phyloP scores from a whole-genome alignment of 2,888 invertebrate genomes.

The Pterobdella sp. region DNA sequence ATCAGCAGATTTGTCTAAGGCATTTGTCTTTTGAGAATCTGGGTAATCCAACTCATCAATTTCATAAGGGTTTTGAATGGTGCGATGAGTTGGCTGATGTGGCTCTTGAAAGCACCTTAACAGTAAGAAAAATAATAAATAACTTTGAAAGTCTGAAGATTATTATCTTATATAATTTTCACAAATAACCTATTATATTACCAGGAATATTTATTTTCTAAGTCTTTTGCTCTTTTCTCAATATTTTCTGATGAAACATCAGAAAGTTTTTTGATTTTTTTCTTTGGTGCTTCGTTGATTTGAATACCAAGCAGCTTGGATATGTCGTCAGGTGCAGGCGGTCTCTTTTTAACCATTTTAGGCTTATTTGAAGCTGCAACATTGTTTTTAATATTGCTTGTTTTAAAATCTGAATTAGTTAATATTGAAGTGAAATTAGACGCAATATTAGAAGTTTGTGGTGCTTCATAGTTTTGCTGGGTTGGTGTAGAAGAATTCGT shows the following conservation, averaged over 20 bases:
- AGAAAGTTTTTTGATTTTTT: slow-evolving; percentile 8
- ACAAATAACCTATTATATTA: not conserved
- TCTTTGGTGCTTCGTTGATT: slow-evolving; percentile 4
- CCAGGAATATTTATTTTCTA: slow-evolving; percentile 7
- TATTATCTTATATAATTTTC: no score
- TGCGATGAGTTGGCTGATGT: not conserved
- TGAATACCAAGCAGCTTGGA: not conserved
- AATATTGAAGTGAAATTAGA: not conserved
- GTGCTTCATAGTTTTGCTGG: not conserved
- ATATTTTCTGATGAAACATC: not conserved
- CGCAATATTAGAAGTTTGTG: slow-evolving; percentile 2
- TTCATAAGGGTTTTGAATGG: not conserved
- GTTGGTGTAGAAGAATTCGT: not conserved
- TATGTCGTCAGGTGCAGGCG: not conserved
- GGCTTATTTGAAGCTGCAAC: not conserved
- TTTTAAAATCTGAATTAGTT: not conserved
- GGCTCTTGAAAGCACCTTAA: not conserved
- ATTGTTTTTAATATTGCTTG: not conserved
- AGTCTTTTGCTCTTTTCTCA: not conserved
- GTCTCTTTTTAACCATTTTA: slow-evolving; percentile 6
- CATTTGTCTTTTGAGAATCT: not conserved
- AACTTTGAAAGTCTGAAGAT: no score
- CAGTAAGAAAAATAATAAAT: not conserved
- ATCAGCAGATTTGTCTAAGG: not conserved
- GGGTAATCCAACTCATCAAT: not conserved